Percentiles rank a stretch among this genome's conserved stretches.
Conservation (phyloP, 2,797 vertebrate genomes). For the Pantherophis alleghaniensis region DNA sequence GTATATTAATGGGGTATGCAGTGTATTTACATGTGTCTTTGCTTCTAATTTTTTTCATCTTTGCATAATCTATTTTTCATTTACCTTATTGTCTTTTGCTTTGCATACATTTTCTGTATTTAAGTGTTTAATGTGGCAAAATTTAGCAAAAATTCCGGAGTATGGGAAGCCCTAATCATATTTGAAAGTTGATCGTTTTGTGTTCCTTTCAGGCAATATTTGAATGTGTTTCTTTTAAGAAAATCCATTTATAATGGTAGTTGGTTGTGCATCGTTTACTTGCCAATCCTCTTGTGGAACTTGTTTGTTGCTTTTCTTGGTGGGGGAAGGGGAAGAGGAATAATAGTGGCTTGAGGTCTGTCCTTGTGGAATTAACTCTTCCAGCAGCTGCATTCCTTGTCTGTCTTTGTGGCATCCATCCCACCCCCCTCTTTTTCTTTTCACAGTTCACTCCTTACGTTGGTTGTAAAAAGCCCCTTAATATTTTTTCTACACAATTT, state of each 20-base stretch:
- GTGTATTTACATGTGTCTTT: not conserved
- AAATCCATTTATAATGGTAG: not conserved
- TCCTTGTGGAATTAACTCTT: not conserved
- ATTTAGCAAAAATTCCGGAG: not conserved
- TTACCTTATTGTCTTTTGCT: not conserved
- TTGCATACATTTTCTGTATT: not conserved
- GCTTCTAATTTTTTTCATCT: not conserved
- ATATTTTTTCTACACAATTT: not conserved
- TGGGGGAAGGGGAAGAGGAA: not conserved
- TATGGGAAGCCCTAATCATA: not conserved
- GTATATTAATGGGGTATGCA: not conserved
- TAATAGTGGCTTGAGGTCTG: not conserved
- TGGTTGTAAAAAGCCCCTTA: conserved; percentile 1
- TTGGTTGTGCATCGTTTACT: not conserved
- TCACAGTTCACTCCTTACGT: not conserved
- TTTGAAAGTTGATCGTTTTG: not conserved
- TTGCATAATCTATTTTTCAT: not conserved
- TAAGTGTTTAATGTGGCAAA: not conserved
- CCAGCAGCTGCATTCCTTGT: not conserved
- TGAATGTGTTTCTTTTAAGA: not conserved
- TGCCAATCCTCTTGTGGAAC: not conserved
- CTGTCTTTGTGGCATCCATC: not conserved
- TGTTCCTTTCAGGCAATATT: not conserved
- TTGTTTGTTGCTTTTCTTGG: not conserved
- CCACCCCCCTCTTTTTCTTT: not conserved